phyloP scores from a whole-genome alignment of 1,140 invertebrate genomes.

The Telenomus remus region DNA sequence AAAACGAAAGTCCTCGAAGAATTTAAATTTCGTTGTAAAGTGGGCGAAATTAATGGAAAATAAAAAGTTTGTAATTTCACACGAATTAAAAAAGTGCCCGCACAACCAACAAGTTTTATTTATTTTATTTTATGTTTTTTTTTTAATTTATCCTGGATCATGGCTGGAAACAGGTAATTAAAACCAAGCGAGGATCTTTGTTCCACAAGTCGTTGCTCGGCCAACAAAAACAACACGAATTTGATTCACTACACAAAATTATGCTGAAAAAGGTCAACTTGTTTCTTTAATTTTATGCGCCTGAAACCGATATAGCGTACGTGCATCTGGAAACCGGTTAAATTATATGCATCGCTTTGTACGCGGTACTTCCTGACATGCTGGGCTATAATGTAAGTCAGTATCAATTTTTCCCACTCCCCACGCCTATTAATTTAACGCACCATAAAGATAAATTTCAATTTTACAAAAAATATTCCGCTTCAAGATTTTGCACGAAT shows the following conservation, averaged over 20 bases:
- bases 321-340: constrained; percentile 35
- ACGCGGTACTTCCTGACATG: constrained; percentile 36
- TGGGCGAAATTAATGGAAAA: too few relatives aligned
- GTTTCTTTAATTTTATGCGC: constrained; percentile 24
- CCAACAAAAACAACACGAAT: constrained; percentile 10
- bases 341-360: constrained; percentile 34
- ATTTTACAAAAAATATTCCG: too few relatives aligned
- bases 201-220: constrained; percentile 5
- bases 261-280: constrained; percentile 24
- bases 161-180: constrained; percentile 15
- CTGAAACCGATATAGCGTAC: constrained; percentile 39
- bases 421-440: constrained; percentile 10
- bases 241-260: constrained; percentile 15
- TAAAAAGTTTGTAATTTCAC: background rate
- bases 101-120: background rate
- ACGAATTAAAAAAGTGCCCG: constrained; percentile 3
- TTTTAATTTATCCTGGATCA: background rate
- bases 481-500: too few relatives aligned
- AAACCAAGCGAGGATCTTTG: constrained; percentile 13
- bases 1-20: too few relatives aligned
- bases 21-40: too few relatives aligned
- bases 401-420: constrained; percentile 22
- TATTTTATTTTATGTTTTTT: constrained; percentile 9
- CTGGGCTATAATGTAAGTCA: constrained; percentile 25
- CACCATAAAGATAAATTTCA: too few relatives aligned